Conservation (phyloP, 2,797 vertebrate species). For the Trichosurus vulpecula region DNA sequence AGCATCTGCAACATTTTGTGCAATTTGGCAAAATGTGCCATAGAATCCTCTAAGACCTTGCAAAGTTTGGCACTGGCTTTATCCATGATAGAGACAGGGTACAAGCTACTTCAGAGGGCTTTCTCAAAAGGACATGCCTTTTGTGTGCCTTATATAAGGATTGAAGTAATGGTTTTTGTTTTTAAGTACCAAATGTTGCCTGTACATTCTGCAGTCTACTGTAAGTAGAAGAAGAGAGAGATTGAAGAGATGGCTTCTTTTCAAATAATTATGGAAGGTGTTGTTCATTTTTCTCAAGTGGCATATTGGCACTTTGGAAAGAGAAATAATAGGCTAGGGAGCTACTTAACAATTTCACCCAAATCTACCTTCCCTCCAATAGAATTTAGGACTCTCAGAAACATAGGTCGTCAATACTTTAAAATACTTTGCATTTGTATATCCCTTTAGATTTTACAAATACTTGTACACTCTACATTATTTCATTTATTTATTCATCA, state of each 20-base stretch:
- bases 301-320: background rate
- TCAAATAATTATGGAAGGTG: background rate
- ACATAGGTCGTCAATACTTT: background rate
- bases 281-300: background rate
- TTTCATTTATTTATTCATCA: background rate
- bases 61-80: background rate
- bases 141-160: background rate
- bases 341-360: background rate
- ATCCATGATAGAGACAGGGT: background rate
- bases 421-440: background rate
- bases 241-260: background rate
- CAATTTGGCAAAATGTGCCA: background rate
- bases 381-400: background rate
- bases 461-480: background rate
- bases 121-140: background rate
- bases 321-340: background rate
- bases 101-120: background rate
- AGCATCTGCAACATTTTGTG: background rate
- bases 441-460: background rate
- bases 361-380: background rate
- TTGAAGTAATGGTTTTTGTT: background rate
- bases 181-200: background rate
- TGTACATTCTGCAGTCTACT: background rate
- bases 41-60: background rate
- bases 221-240: background rate